Conservation (phyloP, 2,888 invertebrate genomes). For the Caenorhabditis zanzibari region DNA sequence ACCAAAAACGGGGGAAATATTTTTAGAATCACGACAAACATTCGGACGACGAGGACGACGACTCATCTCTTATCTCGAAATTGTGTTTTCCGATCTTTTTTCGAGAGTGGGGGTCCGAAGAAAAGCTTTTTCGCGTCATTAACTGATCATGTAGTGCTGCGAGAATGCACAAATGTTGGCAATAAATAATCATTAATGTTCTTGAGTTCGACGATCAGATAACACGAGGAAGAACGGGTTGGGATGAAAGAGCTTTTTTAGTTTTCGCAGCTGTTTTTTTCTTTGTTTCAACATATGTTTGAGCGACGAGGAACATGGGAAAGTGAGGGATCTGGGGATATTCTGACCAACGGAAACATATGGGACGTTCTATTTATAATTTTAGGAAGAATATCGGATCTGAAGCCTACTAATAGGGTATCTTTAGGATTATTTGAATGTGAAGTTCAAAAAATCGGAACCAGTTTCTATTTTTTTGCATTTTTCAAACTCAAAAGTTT, state of each 20-base stretch:
- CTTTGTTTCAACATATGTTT: constrained; percentile 58
- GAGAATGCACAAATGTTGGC: constrained; percentile 55
- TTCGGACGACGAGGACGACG: background rate
- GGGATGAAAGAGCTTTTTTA: constrained; percentile 38
- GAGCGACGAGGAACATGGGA: constrained; percentile 13
- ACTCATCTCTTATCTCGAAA: constrained; percentile 8
- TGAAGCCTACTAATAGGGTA: no score
- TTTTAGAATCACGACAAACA: constrained; percentile 14
- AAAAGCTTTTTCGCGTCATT: constrained; percentile 51
- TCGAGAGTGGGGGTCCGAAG: constrained; percentile 18
- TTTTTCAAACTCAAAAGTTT: no score
- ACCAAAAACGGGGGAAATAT: background rate
- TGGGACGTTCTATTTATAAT: constrained; percentile 52
- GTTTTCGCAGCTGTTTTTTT: constrained; percentile 58
- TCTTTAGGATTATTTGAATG: no score
- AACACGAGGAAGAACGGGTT: constrained; percentile 50
- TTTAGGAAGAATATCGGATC: background rate
- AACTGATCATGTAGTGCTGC: constrained; percentile 60
- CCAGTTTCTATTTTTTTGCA: no score
- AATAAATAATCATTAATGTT: constrained; percentile 67
- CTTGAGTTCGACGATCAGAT: constrained; percentile 60
- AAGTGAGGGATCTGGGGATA: constrained; percentile 16
- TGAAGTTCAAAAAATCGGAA: no score
- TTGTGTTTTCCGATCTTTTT: constrained; percentile 24
- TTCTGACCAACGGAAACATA: constrained; percentile 37